Evolutionary conservation across 2,888 invertebrate genomes (phyloP), one percentile per base, ranked within the genome.

Genomic region (Odontocerum albicorne): DNA sequence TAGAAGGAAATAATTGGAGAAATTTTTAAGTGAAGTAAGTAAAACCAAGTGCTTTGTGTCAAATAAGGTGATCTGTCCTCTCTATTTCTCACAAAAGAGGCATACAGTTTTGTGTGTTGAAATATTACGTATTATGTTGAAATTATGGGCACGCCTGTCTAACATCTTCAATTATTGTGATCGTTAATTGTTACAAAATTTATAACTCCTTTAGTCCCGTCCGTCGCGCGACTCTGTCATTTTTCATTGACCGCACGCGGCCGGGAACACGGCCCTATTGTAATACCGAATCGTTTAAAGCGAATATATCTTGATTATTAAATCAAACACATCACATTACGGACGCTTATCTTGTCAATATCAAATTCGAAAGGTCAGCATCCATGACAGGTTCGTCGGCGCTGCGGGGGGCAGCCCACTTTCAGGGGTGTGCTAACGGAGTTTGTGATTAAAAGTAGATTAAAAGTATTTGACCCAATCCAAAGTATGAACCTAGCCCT

Each of bases 311-410:
- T 76, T 75, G 62, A 73, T 76, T 78, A 78, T 78, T 78, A 77
- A 78, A 78, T 78, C 77, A 77, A 77, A 77, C 77, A 75, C 77
- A 78, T 78, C 77, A 78, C 77, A 78, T 78, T 78, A 78, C 76
- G 77, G 77, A 75, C 77, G 77, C 55, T 57, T 57, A 60, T 57
- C 60, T 57, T 57, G 57, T 57, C 60, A 57, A 60, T 60, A 60
- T 60, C 60, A 43, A 59, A 59, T 59, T 44, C 49, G 31, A 39
- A 53, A 55, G 58, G 54, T 55, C 55, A 52, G 49, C 45, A 38
- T 32, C 40, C 59, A 36, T 52, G 59, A 52, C 59, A 49, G 55
- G 54, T 46, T 32, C 27, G 32, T 27, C 36, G 32, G n/a, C 33
- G 21, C 21, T 31, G 40, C 33, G 42, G 46, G 40, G 53, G 35